These are phyloP conservation scores for Bothrops jararaca DNA, from an alignment of 2,113 vertebrate genomes.

Conservation along the genomic window DNA sequence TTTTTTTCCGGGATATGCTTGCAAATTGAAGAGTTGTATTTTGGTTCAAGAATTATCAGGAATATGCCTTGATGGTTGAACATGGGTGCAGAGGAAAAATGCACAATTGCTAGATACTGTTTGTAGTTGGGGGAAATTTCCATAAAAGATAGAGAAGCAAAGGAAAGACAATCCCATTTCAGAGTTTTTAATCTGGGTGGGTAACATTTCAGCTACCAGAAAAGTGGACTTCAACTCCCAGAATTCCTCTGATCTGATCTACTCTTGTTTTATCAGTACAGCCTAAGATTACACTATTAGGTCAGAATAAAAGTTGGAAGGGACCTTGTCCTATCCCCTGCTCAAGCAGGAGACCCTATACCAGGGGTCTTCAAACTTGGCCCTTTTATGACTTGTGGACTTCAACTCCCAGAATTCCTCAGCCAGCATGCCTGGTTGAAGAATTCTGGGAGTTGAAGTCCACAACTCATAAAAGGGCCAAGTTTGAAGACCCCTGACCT, in stretches of 20 bases:
- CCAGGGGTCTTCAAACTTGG: too few relatives aligned
- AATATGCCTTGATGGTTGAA: background rate
- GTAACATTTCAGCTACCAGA: background rate
- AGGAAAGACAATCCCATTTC: background rate
- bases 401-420: too few relatives aligned
- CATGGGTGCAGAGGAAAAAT: background rate
- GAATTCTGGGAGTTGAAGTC: too few relatives aligned
- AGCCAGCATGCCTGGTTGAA: too few relatives aligned
- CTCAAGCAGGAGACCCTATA: too few relatives aligned
- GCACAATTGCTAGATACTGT: background rate
- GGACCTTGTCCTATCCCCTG: too few relatives aligned
- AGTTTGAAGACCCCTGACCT: too few relatives aligned
- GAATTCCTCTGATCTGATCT: too few relatives aligned
- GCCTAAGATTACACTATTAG: background rate
- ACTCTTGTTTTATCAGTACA: background rate
- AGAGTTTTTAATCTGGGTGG: background rate
- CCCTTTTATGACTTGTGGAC: too few relatives aligned
- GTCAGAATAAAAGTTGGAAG: too few relatives aligned
- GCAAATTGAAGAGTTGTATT: background rate
- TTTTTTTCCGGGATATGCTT: background rate
- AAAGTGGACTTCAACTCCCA: too few relatives aligned
- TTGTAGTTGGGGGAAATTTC: background rate
- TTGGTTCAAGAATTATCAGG: background rate
- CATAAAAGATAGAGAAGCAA: background rate
- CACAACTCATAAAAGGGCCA: too few relatives aligned